Percentiles rank a stretch among this genome's conserved stretches.
phyloP scores from a whole-genome alignment of 2,797 vertebrate species.

The Antrozous pallidus region DNA sequence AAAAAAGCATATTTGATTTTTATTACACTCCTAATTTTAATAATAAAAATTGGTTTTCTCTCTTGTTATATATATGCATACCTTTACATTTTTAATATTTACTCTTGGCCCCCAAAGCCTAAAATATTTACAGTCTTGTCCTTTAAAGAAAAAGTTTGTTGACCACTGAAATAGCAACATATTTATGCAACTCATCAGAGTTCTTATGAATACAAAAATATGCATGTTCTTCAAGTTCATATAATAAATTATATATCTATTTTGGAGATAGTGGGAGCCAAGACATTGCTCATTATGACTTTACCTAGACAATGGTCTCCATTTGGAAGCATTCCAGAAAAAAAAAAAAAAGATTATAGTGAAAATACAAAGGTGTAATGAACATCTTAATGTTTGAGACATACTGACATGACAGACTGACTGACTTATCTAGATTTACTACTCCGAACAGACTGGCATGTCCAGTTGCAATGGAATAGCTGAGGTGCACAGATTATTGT shows the following conservation, averaged over 20 bases:
- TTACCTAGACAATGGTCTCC: not conserved
- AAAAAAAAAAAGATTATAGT: not conserved
- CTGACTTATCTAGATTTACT: not conserved
- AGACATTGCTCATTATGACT: not conserved
- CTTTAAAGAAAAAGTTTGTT: not conserved
- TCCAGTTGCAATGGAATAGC: not conserved
- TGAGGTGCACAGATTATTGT: not conserved
- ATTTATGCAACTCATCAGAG: not conserved
- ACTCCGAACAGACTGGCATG: not conserved
- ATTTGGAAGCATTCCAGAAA: not conserved
- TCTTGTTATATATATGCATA: not conserved
- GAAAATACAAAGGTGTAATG: not conserved
- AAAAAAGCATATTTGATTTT: not conserved
- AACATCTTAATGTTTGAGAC: not conserved
- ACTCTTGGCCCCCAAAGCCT: not conserved
- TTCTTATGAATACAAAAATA: not conserved
- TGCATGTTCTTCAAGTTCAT: not conserved
- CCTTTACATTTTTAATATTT: not conserved
- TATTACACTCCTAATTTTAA: not conserved
- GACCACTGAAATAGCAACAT: not conserved
- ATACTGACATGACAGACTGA: not conserved
- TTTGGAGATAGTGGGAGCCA: not conserved
- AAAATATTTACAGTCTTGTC: not conserved
- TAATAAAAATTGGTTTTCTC: not conserved
- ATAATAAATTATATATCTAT: not conserved